A percentile compares a stretch with the other conserved stretches of the same genome.
These are phyloP conservation scores for Meloidogyne chitwoodi DNA, from an alignment of 1,140 invertebrate species.

Conservation along the genomic window DNA sequence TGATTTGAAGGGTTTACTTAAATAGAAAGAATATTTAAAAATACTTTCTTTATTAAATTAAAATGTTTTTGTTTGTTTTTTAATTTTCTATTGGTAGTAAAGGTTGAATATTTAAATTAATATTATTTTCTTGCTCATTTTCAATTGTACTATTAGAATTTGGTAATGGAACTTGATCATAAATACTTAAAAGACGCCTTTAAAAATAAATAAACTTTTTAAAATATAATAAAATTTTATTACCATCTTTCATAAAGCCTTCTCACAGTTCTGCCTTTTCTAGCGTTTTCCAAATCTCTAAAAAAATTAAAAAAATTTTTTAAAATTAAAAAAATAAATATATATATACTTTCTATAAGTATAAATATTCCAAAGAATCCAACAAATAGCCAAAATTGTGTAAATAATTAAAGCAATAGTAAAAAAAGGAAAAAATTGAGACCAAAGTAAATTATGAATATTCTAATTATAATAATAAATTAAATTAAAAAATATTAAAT, in stretches of 20 bases:
- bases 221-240: not conserved
- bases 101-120: not conserved
- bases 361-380: slow-evolving; percentile 22
- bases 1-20: not conserved
- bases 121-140: not conserved
- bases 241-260: slow-evolving; percentile 14
- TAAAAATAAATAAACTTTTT: not conserved
- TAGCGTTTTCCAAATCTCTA: slow-evolving; percentile 2
- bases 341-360: slow-evolving; percentile 11
- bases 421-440: slow-evolving; percentile 14
- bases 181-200: slow-evolving; percentile 16
- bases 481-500: not conserved
- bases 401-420: slow-evolving; percentile 13
- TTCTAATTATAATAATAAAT: slow-evolving; percentile 12
- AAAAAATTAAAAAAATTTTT: not conserved
- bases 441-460: slow-evolving; percentile 6
- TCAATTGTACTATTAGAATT: not conserved
- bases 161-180: slow-evolving; percentile 5
- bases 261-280: not conserved
- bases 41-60: no score
- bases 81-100: not conserved
- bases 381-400: not conserved
- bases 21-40: not conserved
- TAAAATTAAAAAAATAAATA: not conserved
- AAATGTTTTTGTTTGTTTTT: not conserved